These are phyloP conservation scores for Mus spicilegus DNA, from an alignment of 2,113 vertebrate genomes.

Conservation along the genomic window DNA sequence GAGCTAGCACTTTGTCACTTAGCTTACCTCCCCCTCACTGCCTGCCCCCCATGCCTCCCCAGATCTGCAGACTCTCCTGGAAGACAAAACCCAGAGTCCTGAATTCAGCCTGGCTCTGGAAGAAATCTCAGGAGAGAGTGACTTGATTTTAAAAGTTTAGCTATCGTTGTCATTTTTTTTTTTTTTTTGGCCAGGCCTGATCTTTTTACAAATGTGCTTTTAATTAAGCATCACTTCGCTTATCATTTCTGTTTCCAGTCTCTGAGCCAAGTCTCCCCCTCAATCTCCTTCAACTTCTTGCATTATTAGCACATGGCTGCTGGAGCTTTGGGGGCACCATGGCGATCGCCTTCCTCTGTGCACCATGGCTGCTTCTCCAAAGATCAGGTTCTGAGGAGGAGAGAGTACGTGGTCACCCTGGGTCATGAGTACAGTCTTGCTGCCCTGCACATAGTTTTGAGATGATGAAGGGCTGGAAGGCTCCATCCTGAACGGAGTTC, in stretches of 20 bases:
- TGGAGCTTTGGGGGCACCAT: rapidly evolving
- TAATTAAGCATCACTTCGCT: conserved; percentile 60
- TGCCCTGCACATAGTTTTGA: background rate
- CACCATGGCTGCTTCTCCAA: rapidly evolving
- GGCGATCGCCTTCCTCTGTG: rapidly evolving
- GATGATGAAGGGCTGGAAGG: background rate
- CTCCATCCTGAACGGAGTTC: background rate
- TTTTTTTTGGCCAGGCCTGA: conserved; percentile 27
- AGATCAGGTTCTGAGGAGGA: background rate
- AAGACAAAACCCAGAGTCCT: background rate
- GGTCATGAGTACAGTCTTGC: background rate
- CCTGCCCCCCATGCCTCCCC: background rate
- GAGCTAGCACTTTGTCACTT: conserved; percentile 31
- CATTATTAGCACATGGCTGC: background rate
- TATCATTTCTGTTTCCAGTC: conserved; percentile 25
- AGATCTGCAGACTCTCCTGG: background rate
- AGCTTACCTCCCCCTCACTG: conserved; percentile 25
- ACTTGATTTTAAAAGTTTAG: conserved; percentile 50
- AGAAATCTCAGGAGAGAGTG: conserved; percentile 9
- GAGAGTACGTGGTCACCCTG: background rate
- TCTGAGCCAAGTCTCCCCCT: background rate
- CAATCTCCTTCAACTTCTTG: background rate
- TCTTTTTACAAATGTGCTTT: conserved; percentile 75
- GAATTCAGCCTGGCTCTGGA: background rate
- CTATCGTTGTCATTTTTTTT: conserved; percentile 59